These are phyloP conservation scores for Bungarus multicinctus DNA, from an alignment of 2,113 vertebrate species.

Conservation along the genomic window DNA sequence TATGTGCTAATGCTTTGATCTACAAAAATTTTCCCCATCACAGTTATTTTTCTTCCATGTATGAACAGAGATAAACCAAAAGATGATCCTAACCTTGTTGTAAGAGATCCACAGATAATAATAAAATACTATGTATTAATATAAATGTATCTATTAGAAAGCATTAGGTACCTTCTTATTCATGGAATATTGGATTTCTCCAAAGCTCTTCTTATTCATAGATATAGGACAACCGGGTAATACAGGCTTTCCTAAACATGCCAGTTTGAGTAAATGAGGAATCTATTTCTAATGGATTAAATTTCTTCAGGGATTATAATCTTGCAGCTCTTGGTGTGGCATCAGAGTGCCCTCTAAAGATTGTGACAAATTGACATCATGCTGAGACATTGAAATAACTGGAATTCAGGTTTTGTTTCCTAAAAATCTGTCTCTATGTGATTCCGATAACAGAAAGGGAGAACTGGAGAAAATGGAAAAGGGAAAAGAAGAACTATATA, in stretches of 20 bases:
- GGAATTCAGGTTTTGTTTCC: not conserved
- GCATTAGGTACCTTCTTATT: not conserved
- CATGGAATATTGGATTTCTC: not conserved
- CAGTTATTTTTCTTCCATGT: not conserved
- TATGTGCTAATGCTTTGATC: not conserved
- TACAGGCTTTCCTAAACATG: not conserved
- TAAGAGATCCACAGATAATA: not conserved
- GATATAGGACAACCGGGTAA: not conserved
- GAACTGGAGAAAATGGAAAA: not conserved
- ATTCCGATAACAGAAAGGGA: not conserved
- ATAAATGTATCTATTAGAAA: not conserved
- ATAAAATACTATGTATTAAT: not conserved
- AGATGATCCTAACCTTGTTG: not conserved
- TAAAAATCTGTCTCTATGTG: not conserved
- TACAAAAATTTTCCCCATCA: not conserved
- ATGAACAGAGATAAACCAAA: not conserved
- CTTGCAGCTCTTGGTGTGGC: not conserved
- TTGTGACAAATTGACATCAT: not conserved
- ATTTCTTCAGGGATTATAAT: not conserved
- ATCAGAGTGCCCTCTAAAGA: not conserved
- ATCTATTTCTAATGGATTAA: not conserved
- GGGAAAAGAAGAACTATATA: not conserved
- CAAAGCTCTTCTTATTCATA: not conserved
- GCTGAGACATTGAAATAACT: not conserved
- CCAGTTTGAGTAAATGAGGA: not conserved